Evolutionary conservation across 2,888 invertebrate species (phyloP).

Genomic region (Brachyopa scutellaris): DNA sequence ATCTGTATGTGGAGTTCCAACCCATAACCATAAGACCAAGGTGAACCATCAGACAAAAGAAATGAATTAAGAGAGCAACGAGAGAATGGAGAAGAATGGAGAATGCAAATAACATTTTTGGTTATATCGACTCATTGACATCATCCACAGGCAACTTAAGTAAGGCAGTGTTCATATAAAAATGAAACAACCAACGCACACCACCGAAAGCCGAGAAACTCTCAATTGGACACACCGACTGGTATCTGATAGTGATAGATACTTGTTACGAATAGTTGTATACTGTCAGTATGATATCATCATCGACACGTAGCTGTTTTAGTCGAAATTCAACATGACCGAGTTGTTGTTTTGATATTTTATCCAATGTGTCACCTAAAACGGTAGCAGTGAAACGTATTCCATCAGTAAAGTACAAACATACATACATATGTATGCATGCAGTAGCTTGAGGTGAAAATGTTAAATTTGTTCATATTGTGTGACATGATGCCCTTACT

Average conservation of each 20-base stretch:
- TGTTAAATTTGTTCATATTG: conserved; percentile 1
- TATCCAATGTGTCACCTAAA: conserved; percentile 35
- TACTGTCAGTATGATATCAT: conserved; percentile 54
- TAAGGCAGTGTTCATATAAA: not conserved
- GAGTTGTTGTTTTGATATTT: no score
- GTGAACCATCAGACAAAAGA: conserved; percentile 18
- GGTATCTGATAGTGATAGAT: conserved; percentile 22
- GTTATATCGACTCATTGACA: conserved; percentile 15
- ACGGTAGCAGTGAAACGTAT: conserved; percentile 37
- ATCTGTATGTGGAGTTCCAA: conserved; percentile 24
- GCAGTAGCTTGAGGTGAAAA: conserved; percentile 26
- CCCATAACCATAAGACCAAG: conserved; percentile 6
- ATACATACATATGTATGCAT: not conserved
- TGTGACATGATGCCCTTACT: not conserved
- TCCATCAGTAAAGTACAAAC: not conserved
- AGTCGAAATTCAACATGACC: conserved; percentile 3
- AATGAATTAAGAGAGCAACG: conserved; percentile 14
- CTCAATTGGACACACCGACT: conserved; percentile 2
- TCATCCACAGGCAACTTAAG: no score
- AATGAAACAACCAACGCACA: not conserved
- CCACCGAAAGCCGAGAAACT: not conserved
- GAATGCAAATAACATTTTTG: conserved; percentile 22
- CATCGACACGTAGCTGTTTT: conserved; percentile 23
- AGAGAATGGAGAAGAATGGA: not conserved
- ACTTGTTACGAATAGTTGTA: conserved; percentile 17